phyloP scores from a whole-genome alignment of 2,797 vertebrate genomes.

The Enteromius afrohamiltoni region DNA sequence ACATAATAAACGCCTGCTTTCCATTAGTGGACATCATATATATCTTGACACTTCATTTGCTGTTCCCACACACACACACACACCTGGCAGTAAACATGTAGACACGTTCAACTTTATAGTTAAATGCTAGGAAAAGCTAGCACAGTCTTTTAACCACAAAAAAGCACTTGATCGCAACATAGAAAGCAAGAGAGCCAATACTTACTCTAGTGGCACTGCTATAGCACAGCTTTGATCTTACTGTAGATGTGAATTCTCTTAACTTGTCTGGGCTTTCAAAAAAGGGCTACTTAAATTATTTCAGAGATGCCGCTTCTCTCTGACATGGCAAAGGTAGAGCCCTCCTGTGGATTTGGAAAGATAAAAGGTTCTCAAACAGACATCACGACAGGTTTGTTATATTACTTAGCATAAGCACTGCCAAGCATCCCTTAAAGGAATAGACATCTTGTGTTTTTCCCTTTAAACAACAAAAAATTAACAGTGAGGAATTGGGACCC shows the following conservation, averaged over 20 bases:
- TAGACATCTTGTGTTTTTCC: conserved; percentile 66
- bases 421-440: conserved; percentile 75
- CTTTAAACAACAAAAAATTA: conserved; percentile 75
- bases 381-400: conserved; percentile 71
- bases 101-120: conserved; percentile 52
- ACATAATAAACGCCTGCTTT: conserved; percentile 46
- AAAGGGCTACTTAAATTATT: conserved; percentile 72
- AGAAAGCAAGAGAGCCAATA: conserved; percentile 54
- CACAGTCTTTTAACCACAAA: conserved; percentile 63
- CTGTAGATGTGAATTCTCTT: conserved; percentile 61
- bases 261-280: conserved; percentile 65
- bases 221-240: conserved; percentile 69
- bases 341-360: conserved; percentile 72
- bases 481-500: conserved; percentile 68
- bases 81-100: conserved; percentile 59
- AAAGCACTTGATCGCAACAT: conserved; percentile 53
- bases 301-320: conserved; percentile 65
- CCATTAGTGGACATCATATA: conserved; percentile 61
- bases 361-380: conserved; percentile 73
- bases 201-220: conserved; percentile 55
- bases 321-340: conserved; percentile 71
- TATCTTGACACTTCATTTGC: conserved; percentile 66
- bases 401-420: conserved; percentile 77
- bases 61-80: conserved; percentile 61
- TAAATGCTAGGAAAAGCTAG: conserved; percentile 45